These are phyloP conservation scores for Macrobrachium rosenbergii DNA, from an alignment of 1,140 invertebrate genomes.

Conservation along the genomic window DNA sequence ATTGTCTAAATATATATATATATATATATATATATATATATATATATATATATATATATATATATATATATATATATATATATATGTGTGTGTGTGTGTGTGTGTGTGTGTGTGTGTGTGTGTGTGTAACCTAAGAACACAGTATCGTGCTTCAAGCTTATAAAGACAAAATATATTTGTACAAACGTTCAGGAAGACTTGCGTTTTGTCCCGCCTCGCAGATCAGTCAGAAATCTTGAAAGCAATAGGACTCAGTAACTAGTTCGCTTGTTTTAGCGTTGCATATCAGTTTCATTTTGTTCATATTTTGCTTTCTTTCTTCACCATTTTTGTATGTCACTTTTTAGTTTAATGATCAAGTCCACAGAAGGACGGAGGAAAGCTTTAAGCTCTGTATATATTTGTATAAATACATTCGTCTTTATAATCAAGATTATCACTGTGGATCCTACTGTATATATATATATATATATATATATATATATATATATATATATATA, in stretches of 20 bases:
- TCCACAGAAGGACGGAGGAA: neutral
- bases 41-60: constrained; percentile 36
- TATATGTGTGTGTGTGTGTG: constrained; percentile 26
- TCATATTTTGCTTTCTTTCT: no score
- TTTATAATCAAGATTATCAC: neutral
- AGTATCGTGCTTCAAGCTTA: no score
- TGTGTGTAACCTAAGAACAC: neutral
- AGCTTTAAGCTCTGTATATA: neutral
- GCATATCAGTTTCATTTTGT: no score
- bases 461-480: constrained; percentile 40
- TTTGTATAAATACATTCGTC: neutral
- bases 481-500: constrained; percentile 47
- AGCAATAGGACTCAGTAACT: no score
- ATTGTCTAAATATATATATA: neutral
- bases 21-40: constrained; percentile 10
- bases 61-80: constrained; percentile 35
- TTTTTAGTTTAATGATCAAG: no score
- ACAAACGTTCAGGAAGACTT: no score
- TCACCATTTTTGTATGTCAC: no score
- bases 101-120: constrained; percentile 15
- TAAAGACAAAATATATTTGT: no score
- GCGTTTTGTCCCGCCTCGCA: no score
- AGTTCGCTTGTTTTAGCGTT: no score
- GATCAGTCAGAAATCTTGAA: no score
- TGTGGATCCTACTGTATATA: neutral